A percentile compares a stretch with the other conserved stretches of the same genome.
Evolutionary conservation across 2,113 vertebrate species (phyloP).

Genomic region (Salvelinus fontinalis): DNA sequence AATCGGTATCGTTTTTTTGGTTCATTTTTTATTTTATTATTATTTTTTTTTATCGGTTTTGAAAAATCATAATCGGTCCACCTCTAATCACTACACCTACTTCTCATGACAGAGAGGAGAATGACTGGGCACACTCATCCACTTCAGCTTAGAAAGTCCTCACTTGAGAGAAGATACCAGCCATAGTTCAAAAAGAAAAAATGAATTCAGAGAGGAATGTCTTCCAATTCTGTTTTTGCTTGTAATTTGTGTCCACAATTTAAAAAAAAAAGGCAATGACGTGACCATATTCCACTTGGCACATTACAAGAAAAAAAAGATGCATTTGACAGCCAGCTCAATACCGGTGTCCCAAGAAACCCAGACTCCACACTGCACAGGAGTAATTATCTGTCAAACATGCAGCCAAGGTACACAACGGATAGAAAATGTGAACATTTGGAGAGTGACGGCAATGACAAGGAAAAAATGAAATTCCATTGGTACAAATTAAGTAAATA

Average conservation of each 20-base stretch:
- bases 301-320: not conserved
- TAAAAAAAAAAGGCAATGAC: not conserved
- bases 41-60: no score
- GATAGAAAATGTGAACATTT: not conserved
- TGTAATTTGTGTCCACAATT: not conserved
- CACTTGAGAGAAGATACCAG: not conserved
- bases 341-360: not conserved
- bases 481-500: not conserved
- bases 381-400: constrained; percentile 5
- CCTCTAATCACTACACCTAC: not conserved
- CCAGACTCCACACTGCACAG: not conserved
- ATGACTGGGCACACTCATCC: not conserved
- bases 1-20: no score
- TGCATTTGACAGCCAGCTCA: not conserved
- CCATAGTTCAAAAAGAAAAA: not conserved
- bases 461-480: not conserved
- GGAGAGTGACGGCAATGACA: not conserved
- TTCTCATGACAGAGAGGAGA: not conserved
- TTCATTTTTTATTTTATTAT: no score
- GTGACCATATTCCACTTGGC: not conserved
- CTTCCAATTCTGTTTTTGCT: not conserved
- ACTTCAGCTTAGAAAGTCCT: not conserved
- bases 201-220: not conserved
- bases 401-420: not conserved
- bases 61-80: no score